A percentile compares a stretch with the other conserved stretches of the same genome.
These are phyloP conservation scores for Lycaon pictus DNA, from an alignment of 2,113 vertebrate species.

Conservation along the genomic window DNA sequence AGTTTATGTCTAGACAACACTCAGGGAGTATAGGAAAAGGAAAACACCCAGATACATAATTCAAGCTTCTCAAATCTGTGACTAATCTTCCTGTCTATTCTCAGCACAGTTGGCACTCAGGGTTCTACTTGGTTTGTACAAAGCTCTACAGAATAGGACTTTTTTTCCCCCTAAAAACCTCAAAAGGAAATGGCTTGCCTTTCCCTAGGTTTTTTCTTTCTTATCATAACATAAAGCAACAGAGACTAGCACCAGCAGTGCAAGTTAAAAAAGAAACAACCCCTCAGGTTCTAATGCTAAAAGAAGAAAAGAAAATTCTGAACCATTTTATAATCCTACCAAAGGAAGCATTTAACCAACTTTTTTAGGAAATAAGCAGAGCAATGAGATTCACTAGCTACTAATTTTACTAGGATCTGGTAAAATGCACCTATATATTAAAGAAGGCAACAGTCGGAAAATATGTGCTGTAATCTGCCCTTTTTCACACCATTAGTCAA, in stretches of 20 bases:
- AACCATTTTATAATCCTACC: neutral
- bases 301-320: neutral
- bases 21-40: conserved; percentile 79
- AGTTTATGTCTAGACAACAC: conserved; percentile 85
- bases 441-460: neutral
- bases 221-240: conserved; percentile 64
- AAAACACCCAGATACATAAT: conserved; percentile 80
- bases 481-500: neutral
- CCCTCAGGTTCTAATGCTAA: neutral
- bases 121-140: conserved; percentile 75
- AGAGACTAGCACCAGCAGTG: neutral
- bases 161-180: conserved; percentile 41
- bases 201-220: conserved; percentile 61
- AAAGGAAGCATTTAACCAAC: neutral
- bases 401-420: neutral
- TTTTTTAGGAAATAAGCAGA: neutral
- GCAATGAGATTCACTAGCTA: neutral
- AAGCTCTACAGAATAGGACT: conserved; percentile 41
- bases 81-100: conserved; percentile 85
- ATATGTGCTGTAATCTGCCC: neutral
- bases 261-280: conserved; percentile 40
- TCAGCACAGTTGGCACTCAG: conserved; percentile 80
- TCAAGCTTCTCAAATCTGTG: conserved; percentile 84
- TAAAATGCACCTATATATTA: neutral
- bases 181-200: conserved; percentile 79